These are phyloP conservation scores for Turritopsis dohrnii DNA, from an alignment of 30 jellyfish, hydroid and myxozoan genomes.

Conservation along the genomic window DNA sequence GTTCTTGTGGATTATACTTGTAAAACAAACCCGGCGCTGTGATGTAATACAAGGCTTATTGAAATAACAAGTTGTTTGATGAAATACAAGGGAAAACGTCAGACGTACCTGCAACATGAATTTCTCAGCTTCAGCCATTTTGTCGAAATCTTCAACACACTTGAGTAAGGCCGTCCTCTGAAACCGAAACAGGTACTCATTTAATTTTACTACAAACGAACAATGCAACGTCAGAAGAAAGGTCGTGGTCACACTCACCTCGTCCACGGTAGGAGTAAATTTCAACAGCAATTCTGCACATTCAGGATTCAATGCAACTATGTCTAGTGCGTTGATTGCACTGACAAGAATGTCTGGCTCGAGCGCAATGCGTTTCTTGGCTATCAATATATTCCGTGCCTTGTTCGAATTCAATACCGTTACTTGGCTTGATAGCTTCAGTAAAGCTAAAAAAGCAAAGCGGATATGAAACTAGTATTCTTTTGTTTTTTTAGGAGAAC, in stretches of 20 bases:
- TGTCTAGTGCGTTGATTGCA: constrained; percentile 57
- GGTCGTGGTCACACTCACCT: constrained; percentile 62
- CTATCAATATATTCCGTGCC: constrained; percentile 71
- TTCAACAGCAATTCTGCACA: constrained; percentile 85
- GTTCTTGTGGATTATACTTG: no score
- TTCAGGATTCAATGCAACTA: constrained; percentile 69
- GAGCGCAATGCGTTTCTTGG: constrained; percentile 59
- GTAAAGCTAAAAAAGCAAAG: constrained; percentile 52
- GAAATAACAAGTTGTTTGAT: no score
- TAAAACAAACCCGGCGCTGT: no score
- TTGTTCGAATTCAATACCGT: constrained; percentile 65
- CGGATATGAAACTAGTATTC: no score
- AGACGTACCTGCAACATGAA: constrained; percentile 62
- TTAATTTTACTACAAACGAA: no score
- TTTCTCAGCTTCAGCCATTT: constrained; percentile 83
- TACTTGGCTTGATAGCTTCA: constrained; percentile 47
- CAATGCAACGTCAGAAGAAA: no score
- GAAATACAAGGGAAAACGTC: neutral
- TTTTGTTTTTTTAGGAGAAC: no score
- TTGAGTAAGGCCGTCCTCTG: constrained; percentile 62
- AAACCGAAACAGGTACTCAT: no score
- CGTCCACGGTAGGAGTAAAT: constrained; percentile 82
- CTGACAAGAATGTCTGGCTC: constrained; percentile 40
- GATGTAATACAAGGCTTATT: no score
- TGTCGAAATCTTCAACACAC: constrained; percentile 54